phyloP scores from a whole-genome alignment of 1,140 invertebrate species.

The Drosophila funebris region DNA sequence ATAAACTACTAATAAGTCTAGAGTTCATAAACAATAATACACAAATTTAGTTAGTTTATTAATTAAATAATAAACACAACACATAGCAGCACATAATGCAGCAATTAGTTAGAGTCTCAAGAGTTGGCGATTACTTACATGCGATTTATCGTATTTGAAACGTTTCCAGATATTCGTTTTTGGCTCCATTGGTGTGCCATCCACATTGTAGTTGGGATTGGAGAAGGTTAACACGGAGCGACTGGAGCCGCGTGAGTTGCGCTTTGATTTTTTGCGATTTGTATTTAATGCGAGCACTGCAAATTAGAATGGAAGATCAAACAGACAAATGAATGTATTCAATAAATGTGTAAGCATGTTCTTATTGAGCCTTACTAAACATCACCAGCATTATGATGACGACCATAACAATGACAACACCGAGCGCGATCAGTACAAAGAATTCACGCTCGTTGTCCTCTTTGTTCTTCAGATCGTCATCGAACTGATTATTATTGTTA shows the following conservation, averaged over 20 bases:
- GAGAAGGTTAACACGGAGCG: conserved; percentile 89
- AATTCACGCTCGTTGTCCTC: conserved; percentile 61
- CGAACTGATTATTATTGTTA: conserved; percentile 26
- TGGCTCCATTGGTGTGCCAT: conserved; percentile 85
- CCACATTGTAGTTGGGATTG: conserved; percentile 89
- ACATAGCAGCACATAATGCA: no score
- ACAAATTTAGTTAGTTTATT: no score
- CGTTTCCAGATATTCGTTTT: conserved; percentile 88
- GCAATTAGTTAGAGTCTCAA: no score
- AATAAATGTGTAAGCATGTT: not conserved
- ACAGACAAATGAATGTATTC: not conserved
- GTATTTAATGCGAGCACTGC: conserved; percentile 85
- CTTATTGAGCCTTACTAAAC: conserved; percentile 60
- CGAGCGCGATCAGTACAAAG: conserved; percentile 69
- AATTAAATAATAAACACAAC: no score
- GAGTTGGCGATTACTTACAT: conserved; percentile 84
- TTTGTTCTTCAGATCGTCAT: conserved; percentile 46
- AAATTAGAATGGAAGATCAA: conserved; percentile 29
- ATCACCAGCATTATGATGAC: conserved; percentile 76
- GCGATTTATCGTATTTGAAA: conserved; percentile 89
- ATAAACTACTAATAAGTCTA: no score
- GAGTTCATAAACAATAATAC: no score
- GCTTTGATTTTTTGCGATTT: conserved; percentile 86
- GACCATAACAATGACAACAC: conserved; percentile 75
- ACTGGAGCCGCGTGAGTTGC: conserved; percentile 86